phyloP scores from a whole-genome alignment of 2,113 vertebrate species.

The Solea solea region DNA sequence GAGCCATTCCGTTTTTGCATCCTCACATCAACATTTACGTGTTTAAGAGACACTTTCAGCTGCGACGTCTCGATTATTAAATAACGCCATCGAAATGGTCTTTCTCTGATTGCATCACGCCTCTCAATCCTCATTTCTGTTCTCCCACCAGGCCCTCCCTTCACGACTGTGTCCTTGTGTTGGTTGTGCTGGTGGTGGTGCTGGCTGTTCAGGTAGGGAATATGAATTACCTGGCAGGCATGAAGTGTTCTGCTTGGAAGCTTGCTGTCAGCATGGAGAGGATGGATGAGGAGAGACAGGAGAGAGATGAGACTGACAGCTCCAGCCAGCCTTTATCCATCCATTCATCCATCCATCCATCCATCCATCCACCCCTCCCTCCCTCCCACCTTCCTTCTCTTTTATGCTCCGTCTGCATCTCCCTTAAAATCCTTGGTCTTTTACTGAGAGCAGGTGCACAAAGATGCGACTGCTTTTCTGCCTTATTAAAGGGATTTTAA shows the following conservation, averaged over 20 bases:
- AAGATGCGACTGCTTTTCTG: slow-evolving; percentile 12
- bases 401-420: slow-evolving; percentile 22
- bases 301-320: slow-evolving; percentile 78
- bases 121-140: slow-evolving; percentile 4
- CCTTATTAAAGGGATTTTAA: slow-evolving; percentile 6
- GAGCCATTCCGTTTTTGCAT: neutral
- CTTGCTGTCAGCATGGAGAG: slow-evolving; percentile 76
- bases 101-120: neutral
- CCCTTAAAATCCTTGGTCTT: slow-evolving; percentile 36
- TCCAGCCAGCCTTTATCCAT: slow-evolving; percentile 69
- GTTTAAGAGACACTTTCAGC: neutral
- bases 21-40: neutral
- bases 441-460: slow-evolving; percentile 20
- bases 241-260: slow-evolving; percentile 79
- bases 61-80: slow-evolving; percentile 4
- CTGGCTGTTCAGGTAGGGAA: slow-evolving; percentile 73
- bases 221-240: slow-evolving; percentile 82
- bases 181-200: slow-evolving; percentile 21
- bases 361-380: slow-evolving; percentile 59
- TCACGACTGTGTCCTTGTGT: slow-evolving; percentile 50
- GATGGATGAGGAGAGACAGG: slow-evolving; percentile 79
- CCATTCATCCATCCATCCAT: slow-evolving; percentile 44
- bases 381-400: slow-evolving; percentile 2
- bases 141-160: slow-evolving; percentile 21
- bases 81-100: neutral